Base-by-base conservation (phyloP, 2,113 vertebrate species). In the Pycnonotus jocosus region DNA sequence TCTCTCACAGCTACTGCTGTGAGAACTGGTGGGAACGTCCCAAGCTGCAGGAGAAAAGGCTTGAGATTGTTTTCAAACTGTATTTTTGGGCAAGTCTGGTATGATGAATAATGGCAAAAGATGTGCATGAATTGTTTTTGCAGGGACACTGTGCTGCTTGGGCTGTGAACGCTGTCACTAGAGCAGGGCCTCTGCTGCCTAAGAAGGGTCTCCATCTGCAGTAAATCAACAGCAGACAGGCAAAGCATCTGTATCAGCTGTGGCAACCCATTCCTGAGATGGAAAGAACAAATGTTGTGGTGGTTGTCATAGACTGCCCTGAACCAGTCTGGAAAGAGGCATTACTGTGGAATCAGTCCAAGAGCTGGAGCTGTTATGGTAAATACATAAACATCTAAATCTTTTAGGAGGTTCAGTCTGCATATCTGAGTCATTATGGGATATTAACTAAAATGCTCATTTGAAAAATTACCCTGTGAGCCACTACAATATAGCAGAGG, bases 401-500 rank as follows among this genome's bases (percentile, higher is more conserved):
- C 92, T 95, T 96, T 78, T 74, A 95, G 91, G 88, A 86, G 80
- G 56, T 79, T 94, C 93, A 85, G 88, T 58, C 81, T 94, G 81
- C 80, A 73, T 95, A 90, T 86, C 73, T 93, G 69, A 81, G 57
- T 91, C 86, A 97, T 95, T 96, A 95, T 56, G 71, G 76, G 42
- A 92, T 89, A 96, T 96, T 85, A 94, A 82, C 92, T 84, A 84
- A 92, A 93, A 95, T 72, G 83, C 64, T 89, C 65, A 92, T 88
- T 96, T 96, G 96, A 95, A 96, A 95, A 95, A 97, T 92, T 94
- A 93, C 65, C 45, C 91, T 57, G n/a, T 87, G 85, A 90, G 92
- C 71, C 66, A 45, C 88, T 74, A 96, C 94, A 96, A 95, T 95
- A 65, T 80, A 89, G 60, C 73, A 92, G 87, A 92, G 81, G 78